These are phyloP conservation scores for Caenorhabditis zanzibari DNA, from an alignment of 2,888 invertebrate genomes.

Conservation along the genomic window DNA sequence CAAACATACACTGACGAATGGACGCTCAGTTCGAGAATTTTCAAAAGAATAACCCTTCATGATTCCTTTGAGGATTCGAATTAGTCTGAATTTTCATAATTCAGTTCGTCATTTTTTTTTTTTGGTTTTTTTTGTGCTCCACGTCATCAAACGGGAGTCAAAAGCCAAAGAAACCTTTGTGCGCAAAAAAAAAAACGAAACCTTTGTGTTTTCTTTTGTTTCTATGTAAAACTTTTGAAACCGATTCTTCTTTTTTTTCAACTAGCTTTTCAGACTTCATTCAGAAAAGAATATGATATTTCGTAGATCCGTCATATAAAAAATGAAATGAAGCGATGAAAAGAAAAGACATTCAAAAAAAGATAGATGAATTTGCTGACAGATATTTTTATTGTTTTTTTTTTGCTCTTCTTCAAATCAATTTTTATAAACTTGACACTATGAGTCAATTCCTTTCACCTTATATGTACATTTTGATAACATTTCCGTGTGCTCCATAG, in stretches of 20 bases:
- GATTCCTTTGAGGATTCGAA: conserved; percentile 38
- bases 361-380: conserved; percentile 21
- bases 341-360: conserved; percentile 27
- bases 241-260: conserved; percentile 11
- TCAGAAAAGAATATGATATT: neutral
- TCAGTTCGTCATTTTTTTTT: neutral
- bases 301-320: neutral
- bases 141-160: neutral
- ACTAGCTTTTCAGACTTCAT: neutral
- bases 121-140: neutral
- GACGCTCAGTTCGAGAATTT: neutral
- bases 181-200: too few relatives aligned
- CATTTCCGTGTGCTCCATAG: conserved; percentile 2
- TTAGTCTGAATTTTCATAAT: too few relatives aligned
- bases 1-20: neutral
- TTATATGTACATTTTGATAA: conserved; percentile 18
- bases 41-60: conserved; percentile 18
- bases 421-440: conserved; percentile 11
- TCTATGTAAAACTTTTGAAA: conserved; percentile 26
- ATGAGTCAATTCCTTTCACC: neutral
- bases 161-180: neutral
- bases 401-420: neutral
- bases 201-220: conserved; percentile 19
- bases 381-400: conserved; percentile 4
- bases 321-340: neutral